Conservation (phyloP, 1,140 invertebrate genomes). For the Camponotus floridanus region DNA sequence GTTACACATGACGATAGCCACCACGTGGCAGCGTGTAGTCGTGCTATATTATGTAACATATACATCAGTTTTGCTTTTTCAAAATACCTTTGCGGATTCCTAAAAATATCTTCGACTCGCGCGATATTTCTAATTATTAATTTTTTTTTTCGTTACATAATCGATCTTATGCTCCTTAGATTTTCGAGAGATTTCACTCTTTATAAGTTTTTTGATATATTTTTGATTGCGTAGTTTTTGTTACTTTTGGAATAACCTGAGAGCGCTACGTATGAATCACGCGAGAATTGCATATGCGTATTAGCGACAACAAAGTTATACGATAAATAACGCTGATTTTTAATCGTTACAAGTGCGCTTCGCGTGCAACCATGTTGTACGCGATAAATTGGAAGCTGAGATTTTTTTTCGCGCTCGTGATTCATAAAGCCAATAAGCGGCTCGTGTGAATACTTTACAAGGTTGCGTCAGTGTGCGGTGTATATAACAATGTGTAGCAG, state of each 20-base stretch:
- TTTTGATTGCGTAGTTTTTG: neutral
- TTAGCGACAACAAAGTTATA: conserved; percentile 30
- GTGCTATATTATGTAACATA: neutral
- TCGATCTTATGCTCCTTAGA: neutral
- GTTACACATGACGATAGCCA: conserved; percentile 83
- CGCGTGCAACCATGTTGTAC: conserved; percentile 30
- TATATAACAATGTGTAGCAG: conserved; percentile 62
- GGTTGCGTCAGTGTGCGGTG: conserved; percentile 53
- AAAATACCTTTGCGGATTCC: neutral
- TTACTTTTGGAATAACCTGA: neutral
- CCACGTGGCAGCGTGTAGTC: conserved; percentile 60
- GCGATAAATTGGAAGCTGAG: conserved; percentile 44
- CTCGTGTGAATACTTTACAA: conserved; percentile 70
- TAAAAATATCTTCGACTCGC: neutral
- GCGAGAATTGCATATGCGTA: conserved; percentile 1
- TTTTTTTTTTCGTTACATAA: neutral
- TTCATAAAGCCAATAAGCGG: conserved; percentile 72
- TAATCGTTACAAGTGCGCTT: conserved; percentile 51
- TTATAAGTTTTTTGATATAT: neutral
- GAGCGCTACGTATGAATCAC: neutral
- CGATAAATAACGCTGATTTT: conserved; percentile 56
- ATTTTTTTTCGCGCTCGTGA: conserved; percentile 56
- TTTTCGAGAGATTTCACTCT: neutral
- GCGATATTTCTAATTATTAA: neutral
- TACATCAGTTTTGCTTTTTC: neutral